phyloP scores from a whole-genome alignment of 2,113 vertebrate species.

The Ammodytes marinus region DNA sequence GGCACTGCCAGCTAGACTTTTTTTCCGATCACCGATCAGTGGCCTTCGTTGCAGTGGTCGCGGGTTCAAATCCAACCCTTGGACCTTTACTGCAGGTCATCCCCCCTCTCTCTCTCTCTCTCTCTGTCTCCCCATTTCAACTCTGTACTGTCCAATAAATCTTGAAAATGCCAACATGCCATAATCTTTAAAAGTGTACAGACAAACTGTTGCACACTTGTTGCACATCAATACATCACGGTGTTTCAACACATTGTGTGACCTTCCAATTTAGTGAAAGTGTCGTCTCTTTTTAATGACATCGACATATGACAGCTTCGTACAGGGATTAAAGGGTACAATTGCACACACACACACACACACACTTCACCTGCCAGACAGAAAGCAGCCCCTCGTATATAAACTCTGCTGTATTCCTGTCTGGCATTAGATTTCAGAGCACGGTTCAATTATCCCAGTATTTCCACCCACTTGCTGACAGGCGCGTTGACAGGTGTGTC shows the following conservation, averaged over 20 bases:
- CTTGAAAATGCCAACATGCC: no score
- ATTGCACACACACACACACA: no score
- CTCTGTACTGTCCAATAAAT: no score
- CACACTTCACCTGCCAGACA: slow-evolving; percentile 64
- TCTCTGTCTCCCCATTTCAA: no score
- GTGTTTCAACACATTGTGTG: slow-evolving; percentile 44
- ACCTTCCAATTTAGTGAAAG: slow-evolving; percentile 69
- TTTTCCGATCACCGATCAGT: no score
- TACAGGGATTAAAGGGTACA: slow-evolving; percentile 75
- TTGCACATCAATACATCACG: slow-evolving; percentile 22
- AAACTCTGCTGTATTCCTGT: slow-evolving; percentile 56
- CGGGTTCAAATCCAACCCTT: no score
- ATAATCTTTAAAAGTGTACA: slow-evolving; percentile 7
- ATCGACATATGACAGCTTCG: slow-evolving; percentile 71
- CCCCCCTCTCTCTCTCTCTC: no score
- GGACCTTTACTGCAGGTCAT: no score
- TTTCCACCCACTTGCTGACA: slow-evolving; percentile 77
- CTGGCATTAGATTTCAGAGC: slow-evolving; percentile 63
- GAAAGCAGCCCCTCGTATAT: no score
- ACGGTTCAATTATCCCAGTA: slow-evolving; percentile 82
- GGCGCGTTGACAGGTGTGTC: slow-evolving; percentile 83
- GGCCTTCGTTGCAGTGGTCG: no score
- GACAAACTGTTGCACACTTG: slow-evolving; percentile 8
- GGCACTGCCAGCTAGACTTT: no score
- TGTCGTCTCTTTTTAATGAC: slow-evolving; percentile 64